Base-by-base conservation (phyloP, 2,888 invertebrate genomes). In the Strigamia transsilvanica region DNA sequence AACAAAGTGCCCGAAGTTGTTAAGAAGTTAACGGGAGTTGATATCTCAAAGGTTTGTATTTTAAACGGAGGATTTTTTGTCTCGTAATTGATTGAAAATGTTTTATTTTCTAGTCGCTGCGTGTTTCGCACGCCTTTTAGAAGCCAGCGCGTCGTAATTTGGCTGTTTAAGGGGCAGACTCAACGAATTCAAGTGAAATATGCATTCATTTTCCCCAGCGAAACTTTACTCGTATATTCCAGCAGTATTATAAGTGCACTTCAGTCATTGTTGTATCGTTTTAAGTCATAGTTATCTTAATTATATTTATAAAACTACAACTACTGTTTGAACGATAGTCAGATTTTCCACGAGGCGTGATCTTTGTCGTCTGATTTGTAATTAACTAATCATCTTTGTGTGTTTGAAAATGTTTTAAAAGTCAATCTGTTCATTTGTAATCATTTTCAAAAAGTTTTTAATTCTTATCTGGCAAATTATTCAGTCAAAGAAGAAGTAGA, bases 1-100 rank as follows among this genome's bases (percentile, higher is more conserved):
- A 93, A 94, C 86, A 93, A 93, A 88, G 94, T 99, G 86, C 98
- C 98, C 5, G 93, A 93, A 85, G 92, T 98, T 86, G 97, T 99
- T 66, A 94, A 96, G 88, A 92, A 91, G 79, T 91, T 98, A 87
- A 98, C 98, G 83, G 98, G 98, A 51, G 96, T 98, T 83, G 97
- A 98, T 88, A 95, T 98, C 73, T 85, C 87, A 82, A 88, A 88
- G 87, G 89, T 86, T 83, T 73, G 27, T 27, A 27, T 27, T 27
- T 27, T 3, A 27, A 27, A 27, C 1, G 2, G 27, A 27, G 1
- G 1, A 27, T 27, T 27, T 27, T 27, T 27, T 27, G n/a, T 61
- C 12, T 2, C 9, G 0, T n/a, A 7, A 27, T 18, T 78, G 21
- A 18, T 27, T 27, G 27, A 27, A 78, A 23, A 78, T 41, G 13